These are phyloP conservation scores for Falco peregrinus DNA, from an alignment of 2,797 vertebrate species.

Conservation along the genomic window DNA sequence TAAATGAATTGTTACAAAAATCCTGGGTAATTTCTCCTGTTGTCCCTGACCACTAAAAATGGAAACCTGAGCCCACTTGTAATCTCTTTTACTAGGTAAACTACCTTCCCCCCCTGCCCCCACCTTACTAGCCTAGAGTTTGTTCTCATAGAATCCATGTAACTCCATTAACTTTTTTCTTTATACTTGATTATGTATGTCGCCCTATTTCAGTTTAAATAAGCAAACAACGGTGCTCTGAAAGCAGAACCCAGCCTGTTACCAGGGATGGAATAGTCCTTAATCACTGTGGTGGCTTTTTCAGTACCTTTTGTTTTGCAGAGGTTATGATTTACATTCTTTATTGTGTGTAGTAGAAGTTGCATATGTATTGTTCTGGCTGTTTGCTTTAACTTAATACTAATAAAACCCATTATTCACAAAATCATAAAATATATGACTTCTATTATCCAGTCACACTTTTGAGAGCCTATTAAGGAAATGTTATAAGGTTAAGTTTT, in stretches of 20 bases:
- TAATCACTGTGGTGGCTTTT: slow-evolving; percentile 73
- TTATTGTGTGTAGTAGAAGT: slow-evolving; percentile 81
- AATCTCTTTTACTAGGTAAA: slow-evolving; percentile 63
- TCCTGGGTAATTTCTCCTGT: slow-evolving; percentile 72
- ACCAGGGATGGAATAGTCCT: slow-evolving; percentile 60
- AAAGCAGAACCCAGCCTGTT: slow-evolving; percentile 61
- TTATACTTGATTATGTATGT: slow-evolving; percentile 70
- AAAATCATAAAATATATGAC: slow-evolving; percentile 69
- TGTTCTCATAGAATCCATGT: slow-evolving; percentile 67
- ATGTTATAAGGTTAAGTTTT: not conserved
- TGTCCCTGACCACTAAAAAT: slow-evolving; percentile 63
- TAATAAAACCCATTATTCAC: slow-evolving; percentile 82
- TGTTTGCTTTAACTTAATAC: slow-evolving; percentile 83
- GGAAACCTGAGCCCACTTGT: slow-evolving; percentile 45
- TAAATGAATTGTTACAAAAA: slow-evolving; percentile 77
- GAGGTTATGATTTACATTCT: slow-evolving; percentile 79
- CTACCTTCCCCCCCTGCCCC: too few species aligned
- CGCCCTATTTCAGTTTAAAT: slow-evolving; percentile 47
- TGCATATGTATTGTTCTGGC: slow-evolving; percentile 81
- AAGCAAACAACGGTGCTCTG: slow-evolving; percentile 43
- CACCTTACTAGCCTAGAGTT: slow-evolving; percentile 62
- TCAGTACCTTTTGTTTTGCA: slow-evolving; percentile 70
- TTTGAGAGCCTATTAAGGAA: slow-evolving; percentile 18
- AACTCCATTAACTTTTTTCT: slow-evolving; percentile 67
- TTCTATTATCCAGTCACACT: slow-evolving; percentile 66